Conservation (phyloP, 2,113 vertebrate species). For the Misgurnus mizolepis region DNA sequence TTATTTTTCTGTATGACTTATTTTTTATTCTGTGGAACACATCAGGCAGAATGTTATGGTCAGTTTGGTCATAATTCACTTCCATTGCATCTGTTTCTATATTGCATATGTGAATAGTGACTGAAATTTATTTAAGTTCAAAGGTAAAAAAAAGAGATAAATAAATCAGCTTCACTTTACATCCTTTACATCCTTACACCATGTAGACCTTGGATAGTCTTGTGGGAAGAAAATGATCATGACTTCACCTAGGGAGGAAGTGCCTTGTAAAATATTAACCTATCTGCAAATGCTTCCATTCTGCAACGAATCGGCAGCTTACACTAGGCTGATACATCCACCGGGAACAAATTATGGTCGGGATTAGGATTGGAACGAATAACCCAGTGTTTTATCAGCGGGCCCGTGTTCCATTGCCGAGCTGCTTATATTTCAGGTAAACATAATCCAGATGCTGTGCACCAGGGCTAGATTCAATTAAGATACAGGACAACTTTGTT, state of each 20-base stretch:
- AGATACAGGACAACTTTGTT: slow-evolving; percentile 83
- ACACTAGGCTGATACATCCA: slow-evolving; percentile 68
- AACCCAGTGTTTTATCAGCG: slow-evolving; percentile 79
- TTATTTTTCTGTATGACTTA: too few species aligned
- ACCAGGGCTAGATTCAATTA: slow-evolving; percentile 82
- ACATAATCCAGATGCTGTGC: slow-evolving; percentile 80
- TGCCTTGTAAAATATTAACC: slow-evolving; percentile 66
- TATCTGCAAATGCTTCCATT: slow-evolving; percentile 69
- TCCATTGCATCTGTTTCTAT: too few species aligned
- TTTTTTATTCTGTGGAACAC: too few species aligned
- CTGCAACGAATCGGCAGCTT: slow-evolving; percentile 67
- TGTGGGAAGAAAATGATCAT: slow-evolving; percentile 17
- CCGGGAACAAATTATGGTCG: slow-evolving; percentile 76
- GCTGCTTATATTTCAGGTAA: slow-evolving; percentile 83
- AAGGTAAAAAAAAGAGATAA: not conserved
- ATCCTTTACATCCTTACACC: not conserved
- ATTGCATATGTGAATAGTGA: too few species aligned
- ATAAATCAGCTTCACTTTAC: not conserved
- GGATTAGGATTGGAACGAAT: slow-evolving; percentile 77
- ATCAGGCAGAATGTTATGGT: too few species aligned
- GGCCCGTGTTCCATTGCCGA: slow-evolving; percentile 70
- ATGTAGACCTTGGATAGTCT: not conserved
- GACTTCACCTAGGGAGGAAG: slow-evolving; percentile 32
- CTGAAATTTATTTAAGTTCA: not conserved
- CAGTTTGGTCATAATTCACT: not conserved